These are phyloP conservation scores for Melanotaenia duboulayi DNA, from an alignment of 2,113 vertebrate genomes.

Conservation along the genomic window DNA sequence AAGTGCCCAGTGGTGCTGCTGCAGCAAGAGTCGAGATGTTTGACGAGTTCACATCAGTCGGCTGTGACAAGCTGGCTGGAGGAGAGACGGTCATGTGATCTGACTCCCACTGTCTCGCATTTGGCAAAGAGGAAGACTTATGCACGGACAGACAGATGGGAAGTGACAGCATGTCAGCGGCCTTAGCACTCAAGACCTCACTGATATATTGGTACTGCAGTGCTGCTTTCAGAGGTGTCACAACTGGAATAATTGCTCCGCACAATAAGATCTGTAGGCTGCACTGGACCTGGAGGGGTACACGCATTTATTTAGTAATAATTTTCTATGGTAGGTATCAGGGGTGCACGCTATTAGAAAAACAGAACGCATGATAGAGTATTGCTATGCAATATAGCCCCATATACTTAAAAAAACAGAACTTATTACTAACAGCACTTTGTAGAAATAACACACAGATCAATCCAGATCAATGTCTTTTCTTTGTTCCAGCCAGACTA, in stretches of 20 bases:
- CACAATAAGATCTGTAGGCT: background rate
- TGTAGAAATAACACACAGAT: no score
- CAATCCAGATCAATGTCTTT: no score
- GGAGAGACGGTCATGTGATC: constrained; percentile 38
- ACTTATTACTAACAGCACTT: no score
- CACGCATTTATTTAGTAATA: background rate
- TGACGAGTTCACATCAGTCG: constrained; percentile 63
- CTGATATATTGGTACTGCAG: background rate
- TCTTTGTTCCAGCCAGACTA: no score
- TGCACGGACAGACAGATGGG: constrained; percentile 28
- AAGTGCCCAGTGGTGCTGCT: constrained; percentile 48
- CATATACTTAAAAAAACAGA: no score
- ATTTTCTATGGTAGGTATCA: no score
- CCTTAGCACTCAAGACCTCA: background rate
- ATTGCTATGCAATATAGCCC: no score
- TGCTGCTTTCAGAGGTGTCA: background rate
- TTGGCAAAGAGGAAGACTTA: constrained; percentile 34
- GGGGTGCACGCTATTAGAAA: no score
- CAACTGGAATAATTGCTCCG: background rate
- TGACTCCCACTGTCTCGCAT: constrained; percentile 45
- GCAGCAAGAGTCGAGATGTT: constrained; percentile 40
- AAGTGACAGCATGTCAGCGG: constrained; percentile 28
- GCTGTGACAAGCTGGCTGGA: constrained; percentile 53
- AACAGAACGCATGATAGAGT: no score
- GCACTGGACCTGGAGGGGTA: no score